Evolutionary conservation across 2,888 invertebrate genomes (phyloP).

Genomic region (Chironomus tentans): DNA sequence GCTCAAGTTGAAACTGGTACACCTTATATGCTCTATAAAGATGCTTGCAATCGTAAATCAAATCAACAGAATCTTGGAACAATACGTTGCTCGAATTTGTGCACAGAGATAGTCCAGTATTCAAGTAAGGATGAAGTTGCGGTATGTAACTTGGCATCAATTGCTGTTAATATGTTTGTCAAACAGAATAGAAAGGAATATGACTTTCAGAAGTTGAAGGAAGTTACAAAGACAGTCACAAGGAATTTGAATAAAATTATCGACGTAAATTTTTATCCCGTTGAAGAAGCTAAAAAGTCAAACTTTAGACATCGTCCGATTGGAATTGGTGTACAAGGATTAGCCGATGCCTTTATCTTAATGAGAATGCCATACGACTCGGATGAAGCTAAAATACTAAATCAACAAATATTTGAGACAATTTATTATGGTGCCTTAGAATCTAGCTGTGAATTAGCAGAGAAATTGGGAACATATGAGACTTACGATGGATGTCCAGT

Average conservation of each 20-base stretch:
- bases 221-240: constrained; percentile 74
- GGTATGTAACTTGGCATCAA: constrained; percentile 89
- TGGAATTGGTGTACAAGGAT: constrained; percentile 86
- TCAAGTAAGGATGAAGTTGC: constrained; percentile 80
- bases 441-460: constrained; percentile 83
- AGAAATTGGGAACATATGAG: constrained; percentile 69
- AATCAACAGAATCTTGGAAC: constrained; percentile 94
- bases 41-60: constrained; percentile 86
- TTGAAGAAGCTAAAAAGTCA: constrained; percentile 70
- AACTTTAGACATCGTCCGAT: constrained; percentile 74
- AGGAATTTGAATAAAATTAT: constrained; percentile 88
- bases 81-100: constrained; percentile 89
- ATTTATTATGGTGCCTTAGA: constrained; percentile 88
- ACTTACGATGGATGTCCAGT: constrained; percentile 84
- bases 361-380: constrained; percentile 86
- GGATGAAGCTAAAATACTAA: constrained; percentile 67
- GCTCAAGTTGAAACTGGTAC: constrained; percentile 92
- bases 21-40: constrained; percentile 90
- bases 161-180: constrained; percentile 87
- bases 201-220: constrained; percentile 72
- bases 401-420: constrained; percentile 89
- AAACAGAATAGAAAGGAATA: constrained; percentile 56
- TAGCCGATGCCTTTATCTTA: constrained; percentile 87
- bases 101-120: constrained; percentile 91
- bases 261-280: constrained; percentile 86